phyloP scores from a whole-genome alignment of 2,797 vertebrate genomes.

The Urocyon cinereoargenteus region DNA sequence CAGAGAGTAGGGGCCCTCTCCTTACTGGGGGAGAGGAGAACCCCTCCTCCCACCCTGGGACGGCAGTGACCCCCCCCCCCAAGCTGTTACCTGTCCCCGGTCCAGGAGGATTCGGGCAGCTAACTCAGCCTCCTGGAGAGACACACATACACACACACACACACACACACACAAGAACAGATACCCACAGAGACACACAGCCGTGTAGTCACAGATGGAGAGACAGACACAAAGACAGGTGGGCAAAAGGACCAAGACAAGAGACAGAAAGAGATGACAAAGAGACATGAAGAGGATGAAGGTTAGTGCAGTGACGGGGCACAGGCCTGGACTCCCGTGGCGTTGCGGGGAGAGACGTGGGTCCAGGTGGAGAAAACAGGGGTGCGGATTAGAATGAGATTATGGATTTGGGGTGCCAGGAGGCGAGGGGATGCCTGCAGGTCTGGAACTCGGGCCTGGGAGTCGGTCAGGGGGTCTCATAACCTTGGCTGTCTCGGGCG shows the following conservation, averaged over 20 bases:
- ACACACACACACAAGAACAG: slow-evolving; percentile 34
- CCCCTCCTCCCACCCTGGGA: slow-evolving; percentile 22
- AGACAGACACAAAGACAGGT: slow-evolving; percentile 61
- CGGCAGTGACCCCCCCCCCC: neutral
- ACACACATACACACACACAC: slow-evolving; percentile 66
- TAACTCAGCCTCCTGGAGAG: slow-evolving; percentile 92
- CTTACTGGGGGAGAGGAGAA: neutral
- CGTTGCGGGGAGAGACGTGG: neutral
- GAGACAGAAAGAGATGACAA: slow-evolving; percentile 65
- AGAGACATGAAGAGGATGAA: slow-evolving; percentile 74
- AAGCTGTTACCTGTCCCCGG: slow-evolving; percentile 91
- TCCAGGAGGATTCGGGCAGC: slow-evolving; percentile 93
- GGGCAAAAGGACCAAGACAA: slow-evolving; percentile 38
- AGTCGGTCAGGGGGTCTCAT: slow-evolving; percentile 27
- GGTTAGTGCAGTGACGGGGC: slow-evolving; percentile 71
- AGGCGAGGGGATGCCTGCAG: neutral
- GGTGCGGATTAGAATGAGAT: slow-evolving; percentile 37
- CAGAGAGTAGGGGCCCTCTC: neutral
- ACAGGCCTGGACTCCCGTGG: neutral
- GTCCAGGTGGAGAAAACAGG: neutral
- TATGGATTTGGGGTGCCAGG: neutral
- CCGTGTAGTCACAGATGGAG: slow-evolving; percentile 19
- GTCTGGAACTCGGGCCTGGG: neutral
- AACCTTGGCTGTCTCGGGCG: slow-evolving; percentile 85
- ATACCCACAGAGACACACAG: slow-evolving; percentile 36